Conservation (phyloP, 2,113 vertebrate species). For the Hiodon tergisus region DNA sequence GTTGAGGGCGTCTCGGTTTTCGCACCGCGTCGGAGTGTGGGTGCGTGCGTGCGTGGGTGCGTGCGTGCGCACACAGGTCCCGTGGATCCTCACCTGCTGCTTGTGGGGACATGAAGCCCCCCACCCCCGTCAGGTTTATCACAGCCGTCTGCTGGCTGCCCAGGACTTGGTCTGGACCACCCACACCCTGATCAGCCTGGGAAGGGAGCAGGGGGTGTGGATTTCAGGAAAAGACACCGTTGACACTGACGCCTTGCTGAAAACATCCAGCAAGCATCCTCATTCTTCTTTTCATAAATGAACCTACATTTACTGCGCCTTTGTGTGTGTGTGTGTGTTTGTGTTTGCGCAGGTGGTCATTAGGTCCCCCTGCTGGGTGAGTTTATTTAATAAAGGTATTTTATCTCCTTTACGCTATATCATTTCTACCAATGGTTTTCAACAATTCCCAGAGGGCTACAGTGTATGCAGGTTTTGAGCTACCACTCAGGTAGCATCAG, state of each 20-base stretch:
- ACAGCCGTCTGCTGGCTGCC: conserved; percentile 87
- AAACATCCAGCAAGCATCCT: background rate
- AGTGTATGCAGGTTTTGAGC: no score
- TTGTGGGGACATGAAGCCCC: conserved; percentile 86
- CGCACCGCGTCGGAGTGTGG: background rate
- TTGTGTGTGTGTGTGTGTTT: background rate
- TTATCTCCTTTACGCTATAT: background rate
- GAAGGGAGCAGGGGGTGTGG: conserved; percentile 32
- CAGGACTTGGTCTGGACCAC: conserved; percentile 76
- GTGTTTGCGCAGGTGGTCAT: background rate
- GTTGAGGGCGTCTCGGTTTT: background rate
- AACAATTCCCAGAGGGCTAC: no score
- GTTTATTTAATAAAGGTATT: background rate
- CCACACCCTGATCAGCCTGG: conserved; percentile 75
- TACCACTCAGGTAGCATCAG: no score
- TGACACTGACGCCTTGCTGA: background rate
- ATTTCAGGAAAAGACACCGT: background rate
- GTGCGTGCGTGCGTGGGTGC: background rate
- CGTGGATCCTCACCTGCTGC: conserved; percentile 61
- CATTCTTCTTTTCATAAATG: background rate
- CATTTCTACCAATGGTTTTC: no score
- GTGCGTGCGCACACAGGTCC: background rate
- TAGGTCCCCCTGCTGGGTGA: background rate
- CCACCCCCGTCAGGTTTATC: conserved; percentile 84
- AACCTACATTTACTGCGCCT: no score